Base-by-base conservation (phyloP, 2,888 invertebrate genomes). In the Ennomos erosarius region DNA sequence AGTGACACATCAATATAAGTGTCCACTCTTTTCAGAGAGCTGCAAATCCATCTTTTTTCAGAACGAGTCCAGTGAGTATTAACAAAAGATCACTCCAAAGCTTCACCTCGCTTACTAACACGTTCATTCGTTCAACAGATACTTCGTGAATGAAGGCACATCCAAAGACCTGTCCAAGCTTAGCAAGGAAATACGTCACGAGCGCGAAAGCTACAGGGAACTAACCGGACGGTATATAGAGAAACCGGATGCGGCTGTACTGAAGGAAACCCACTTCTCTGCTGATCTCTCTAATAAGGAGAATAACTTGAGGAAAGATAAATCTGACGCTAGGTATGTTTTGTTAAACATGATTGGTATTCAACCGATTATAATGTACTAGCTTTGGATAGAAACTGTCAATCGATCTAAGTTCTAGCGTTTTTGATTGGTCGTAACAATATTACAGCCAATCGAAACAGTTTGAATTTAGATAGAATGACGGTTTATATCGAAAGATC, bases 101-200 rank as follows among this genome's bases (percentile, higher is more conserved):
- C 39, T 48, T 47, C 47, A 10, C 47, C 13, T 10, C 33, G 10
- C 26, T 9, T 12, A 50, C 50, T 56, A 50, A 57, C 48, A 9
- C 16, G 10, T 9, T n/a, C 37, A 13, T 39, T 33, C 42, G 26
- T 37, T 9, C 65, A 62, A 0, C 81, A 92, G 92, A 65, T 91
- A 88, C 67, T 90, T 87, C 71, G 75, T 85, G 61, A 88, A 84
- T 68, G 91, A 91, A 62, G 87, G 90, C 46, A 88, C 89, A 0
- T 88, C 91, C 0, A 92, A 92, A 65, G 92, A 92, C 62, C 68
- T 93, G 0, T 90, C 92, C 0, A 92, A 90, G 65, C 80, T 89
- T 0, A 90, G 88, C 70, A 93, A 91, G 61, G 93, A 93, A 37
- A 88, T 93, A 0, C 82, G 92, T 0, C 90, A 92, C 76, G 92